These are phyloP conservation scores for Onychorhynchus coronatus DNA, from an alignment of 2,113 vertebrate genomes.

Conservation along the genomic window DNA sequence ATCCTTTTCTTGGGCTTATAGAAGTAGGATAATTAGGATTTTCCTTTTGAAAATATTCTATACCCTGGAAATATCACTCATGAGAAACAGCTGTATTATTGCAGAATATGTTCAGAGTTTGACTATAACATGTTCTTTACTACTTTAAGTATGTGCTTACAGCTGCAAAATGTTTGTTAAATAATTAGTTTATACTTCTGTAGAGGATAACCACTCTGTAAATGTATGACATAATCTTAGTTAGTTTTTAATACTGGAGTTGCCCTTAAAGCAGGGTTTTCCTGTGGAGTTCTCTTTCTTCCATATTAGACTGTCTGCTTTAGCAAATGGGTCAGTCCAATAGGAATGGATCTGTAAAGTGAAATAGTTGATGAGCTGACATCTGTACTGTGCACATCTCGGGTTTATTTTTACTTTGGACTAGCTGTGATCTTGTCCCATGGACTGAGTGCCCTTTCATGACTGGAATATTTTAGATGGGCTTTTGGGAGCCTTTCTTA, in stretches of 20 bases:
- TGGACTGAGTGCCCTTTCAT: not conserved
- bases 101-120: not conserved
- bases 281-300: not conserved
- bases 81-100: not conserved
- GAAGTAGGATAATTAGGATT: not conserved
- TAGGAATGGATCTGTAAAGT: not conserved
- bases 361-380: not conserved
- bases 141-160: not conserved
- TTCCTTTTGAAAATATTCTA: not conserved
- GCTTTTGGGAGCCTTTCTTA: not conserved
- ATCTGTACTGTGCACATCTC: fast-evolving
- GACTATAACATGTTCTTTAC: not conserved
- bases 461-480: not conserved
- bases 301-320: not conserved
- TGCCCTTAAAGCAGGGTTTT: not conserved
- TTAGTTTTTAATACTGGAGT: not conserved
- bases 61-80: not conserved
- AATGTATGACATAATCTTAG: not conserved
- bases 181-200: not conserved
- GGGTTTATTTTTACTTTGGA: not conserved
- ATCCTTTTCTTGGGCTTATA: not conserved
- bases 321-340: not conserved
- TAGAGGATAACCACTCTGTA: not conserved
- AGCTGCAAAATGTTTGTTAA: not conserved
- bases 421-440: not conserved